Conservation (phyloP, 2,113 vertebrate genomes). For the Hippocampus guttulatus region DNA sequence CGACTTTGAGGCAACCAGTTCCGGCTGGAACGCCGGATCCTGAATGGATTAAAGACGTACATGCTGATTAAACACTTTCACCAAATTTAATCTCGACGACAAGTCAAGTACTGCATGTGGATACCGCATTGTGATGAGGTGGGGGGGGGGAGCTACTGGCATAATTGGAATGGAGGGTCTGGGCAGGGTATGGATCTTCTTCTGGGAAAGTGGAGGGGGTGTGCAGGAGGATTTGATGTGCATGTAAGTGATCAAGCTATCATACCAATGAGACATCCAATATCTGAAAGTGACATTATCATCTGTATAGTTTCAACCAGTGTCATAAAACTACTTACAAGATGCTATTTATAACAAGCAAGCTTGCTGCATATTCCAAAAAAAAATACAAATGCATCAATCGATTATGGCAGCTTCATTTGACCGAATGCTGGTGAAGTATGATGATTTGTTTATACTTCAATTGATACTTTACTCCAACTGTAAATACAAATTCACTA, state of each 20-base stretch:
- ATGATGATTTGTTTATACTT: not conserved
- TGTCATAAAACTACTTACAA: not conserved
- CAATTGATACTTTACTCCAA: not conserved
- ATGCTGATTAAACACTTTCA: not conserved
- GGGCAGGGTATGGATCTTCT: too few relatives aligned
- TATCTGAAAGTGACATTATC: not conserved
- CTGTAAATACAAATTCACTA: not conserved
- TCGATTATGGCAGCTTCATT: not conserved
- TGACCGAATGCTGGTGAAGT: not conserved
- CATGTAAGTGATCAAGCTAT: too few relatives aligned
- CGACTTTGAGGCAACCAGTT: slow-evolving; percentile 85
- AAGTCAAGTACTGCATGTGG: not conserved
- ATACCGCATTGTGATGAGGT: not conserved
- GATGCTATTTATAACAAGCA: not conserved
- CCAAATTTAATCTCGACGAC: too few relatives aligned
- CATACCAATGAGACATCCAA: too few relatives aligned
- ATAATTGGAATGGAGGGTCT: too few relatives aligned
- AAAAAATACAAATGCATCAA: not conserved
- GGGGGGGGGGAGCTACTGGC: not conserved
- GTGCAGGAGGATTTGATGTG: too few relatives aligned
- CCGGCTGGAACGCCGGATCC: slow-evolving; percentile 84
- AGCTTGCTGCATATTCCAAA: not conserved
- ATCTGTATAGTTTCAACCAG: not conserved
- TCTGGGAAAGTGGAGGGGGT: too few relatives aligned
- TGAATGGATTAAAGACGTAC: slow-evolving; percentile 48